Conservation (phyloP, 2,888 invertebrate species). For the Autographa gamma region DNA sequence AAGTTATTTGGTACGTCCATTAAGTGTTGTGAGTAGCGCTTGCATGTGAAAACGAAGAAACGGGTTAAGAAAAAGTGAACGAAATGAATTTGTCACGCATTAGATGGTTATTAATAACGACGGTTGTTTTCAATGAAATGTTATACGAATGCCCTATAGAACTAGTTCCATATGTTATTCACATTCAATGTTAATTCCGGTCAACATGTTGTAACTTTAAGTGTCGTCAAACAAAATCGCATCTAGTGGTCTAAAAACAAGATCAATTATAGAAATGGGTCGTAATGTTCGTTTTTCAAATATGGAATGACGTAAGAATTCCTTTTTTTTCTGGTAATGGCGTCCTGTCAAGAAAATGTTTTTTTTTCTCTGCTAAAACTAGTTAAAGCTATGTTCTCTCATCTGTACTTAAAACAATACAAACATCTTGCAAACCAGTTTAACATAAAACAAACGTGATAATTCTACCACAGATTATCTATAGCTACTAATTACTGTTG, state of each 20-base stretch:
- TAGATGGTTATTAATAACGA: slow-evolving; percentile 30
- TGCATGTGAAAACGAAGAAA: slow-evolving; percentile 54
- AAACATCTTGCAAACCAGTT: background rate
- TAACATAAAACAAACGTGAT: slow-evolving; percentile 1
- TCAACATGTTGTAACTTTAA: background rate
- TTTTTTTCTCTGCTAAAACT: too few species aligned
- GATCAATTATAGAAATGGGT: too few species aligned
- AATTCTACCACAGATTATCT: background rate
- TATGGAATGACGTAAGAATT: too few species aligned
- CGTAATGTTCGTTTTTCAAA: too few species aligned
- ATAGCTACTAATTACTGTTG: background rate
- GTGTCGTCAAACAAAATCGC: too few species aligned
- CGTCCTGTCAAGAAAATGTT: too few species aligned
- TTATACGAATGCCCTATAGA: slow-evolving; percentile 22
- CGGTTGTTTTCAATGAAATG: slow-evolving; percentile 16
- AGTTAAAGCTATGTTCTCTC: too few species aligned
- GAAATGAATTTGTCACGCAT: slow-evolving; percentile 47
- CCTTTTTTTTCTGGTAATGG: too few species aligned
- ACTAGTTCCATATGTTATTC: slow-evolving; percentile 15
- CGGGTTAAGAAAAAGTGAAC: slow-evolving; percentile 51
- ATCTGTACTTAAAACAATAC: background rate
- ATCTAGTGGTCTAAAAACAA: too few species aligned
- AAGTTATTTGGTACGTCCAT: slow-evolving; percentile 1
- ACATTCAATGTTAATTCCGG: background rate
- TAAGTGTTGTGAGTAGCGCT: slow-evolving; percentile 33